phyloP scores from a whole-genome alignment of 2,888 invertebrate species.

The Parnassius mnemosyne region DNA sequence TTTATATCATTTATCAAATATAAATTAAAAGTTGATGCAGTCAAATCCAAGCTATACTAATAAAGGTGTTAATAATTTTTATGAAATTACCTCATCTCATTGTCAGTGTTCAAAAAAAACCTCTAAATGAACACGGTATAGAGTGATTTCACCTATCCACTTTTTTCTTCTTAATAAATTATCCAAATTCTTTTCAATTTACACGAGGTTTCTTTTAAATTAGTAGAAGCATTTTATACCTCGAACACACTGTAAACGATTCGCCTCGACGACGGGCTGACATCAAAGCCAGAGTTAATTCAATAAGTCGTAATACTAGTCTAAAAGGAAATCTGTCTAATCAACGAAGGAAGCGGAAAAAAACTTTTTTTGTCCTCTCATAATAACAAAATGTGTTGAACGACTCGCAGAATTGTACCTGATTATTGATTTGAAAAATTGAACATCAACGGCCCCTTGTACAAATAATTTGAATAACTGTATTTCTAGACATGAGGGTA shows the following conservation, averaged over 20 bases:
- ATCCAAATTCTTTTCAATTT: conserved; percentile 56
- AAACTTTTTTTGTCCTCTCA: conserved; percentile 15
- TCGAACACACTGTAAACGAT: conserved; percentile 19
- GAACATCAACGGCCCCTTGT: no score
- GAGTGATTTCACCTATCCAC: conserved; percentile 38
- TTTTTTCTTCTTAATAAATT: conserved; percentile 51
- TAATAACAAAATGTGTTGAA: conserved; percentile 22
- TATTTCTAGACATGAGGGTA: no score
- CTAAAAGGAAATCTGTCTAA: conserved; percentile 23
- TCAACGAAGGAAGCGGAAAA: conserved; percentile 18
- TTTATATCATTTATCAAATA: no score
- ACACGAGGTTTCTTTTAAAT: conserved; percentile 59
- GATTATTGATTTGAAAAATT: conserved; percentile 2
- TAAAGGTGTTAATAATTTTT: no score
- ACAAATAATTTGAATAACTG: no score
- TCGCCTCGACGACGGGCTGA: conserved; percentile 6
- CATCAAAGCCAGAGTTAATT: conserved; percentile 23
- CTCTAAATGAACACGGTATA: no score
- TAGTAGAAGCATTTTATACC: conserved; percentile 42
- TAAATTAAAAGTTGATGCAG: no score
- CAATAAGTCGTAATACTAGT: conserved; percentile 21
- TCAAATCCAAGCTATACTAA: no score
- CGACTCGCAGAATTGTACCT: conserved; percentile 4
- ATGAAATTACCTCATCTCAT: no score
- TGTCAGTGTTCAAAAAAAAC: no score